Conservation (phyloP, 92 coral and sea anemone species). For the Meandrina meandrites region DNA sequence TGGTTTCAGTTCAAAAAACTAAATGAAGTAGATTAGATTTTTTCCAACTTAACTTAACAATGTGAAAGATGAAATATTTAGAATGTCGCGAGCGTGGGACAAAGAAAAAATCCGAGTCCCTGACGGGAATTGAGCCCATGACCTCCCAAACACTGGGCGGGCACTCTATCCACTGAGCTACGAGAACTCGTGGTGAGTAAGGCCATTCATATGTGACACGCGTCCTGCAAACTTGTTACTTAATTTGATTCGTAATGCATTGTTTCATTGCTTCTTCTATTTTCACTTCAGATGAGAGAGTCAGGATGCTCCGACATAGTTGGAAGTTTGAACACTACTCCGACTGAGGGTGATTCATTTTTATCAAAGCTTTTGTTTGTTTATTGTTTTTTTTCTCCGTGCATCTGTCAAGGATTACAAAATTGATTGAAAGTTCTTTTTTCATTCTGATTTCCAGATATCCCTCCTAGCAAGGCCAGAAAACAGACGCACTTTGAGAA, state of each 20-base stretch:
- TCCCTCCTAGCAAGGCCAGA: constrained; percentile 48
- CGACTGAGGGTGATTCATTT: constrained; percentile 39
- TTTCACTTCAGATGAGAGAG: constrained; percentile 27
- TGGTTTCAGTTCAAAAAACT: no score
- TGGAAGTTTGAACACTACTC: constrained; percentile 34
- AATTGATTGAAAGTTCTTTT: not conserved
- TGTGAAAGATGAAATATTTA: no score
- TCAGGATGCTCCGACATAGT: constrained; percentile 40
- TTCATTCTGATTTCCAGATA: constrained; percentile 31
- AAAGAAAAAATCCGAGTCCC: no score
- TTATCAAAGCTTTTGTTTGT: not conserved
- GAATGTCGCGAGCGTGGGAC: no score
- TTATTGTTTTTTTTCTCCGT: not conserved
- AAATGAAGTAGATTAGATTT: no score
- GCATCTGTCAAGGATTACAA: not conserved
- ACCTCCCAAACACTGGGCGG: no score
- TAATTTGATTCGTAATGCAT: not conserved
- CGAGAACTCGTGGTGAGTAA: no score
- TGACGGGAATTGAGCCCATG: no score
- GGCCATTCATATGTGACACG: no score
- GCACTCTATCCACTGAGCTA: no score
- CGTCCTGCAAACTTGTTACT: no score
- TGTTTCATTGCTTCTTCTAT: not conserved
- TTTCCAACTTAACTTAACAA: no score
- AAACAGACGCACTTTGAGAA: constrained; percentile 69